Evolutionary conservation across 2,113 vertebrate genomes (phyloP).

Genomic region (Pycnonotus jocosus): DNA sequence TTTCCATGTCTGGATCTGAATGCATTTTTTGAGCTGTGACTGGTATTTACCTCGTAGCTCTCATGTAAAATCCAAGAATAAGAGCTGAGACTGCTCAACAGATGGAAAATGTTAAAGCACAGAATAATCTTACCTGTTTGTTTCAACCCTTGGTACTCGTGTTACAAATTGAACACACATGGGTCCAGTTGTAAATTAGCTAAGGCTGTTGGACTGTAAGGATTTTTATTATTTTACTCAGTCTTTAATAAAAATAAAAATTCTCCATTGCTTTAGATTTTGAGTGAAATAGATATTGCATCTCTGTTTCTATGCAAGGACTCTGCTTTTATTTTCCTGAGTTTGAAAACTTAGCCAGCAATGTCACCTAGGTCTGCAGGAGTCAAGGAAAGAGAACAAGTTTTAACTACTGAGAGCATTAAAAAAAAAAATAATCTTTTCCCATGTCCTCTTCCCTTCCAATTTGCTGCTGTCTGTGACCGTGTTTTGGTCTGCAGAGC

Average conservation of each 20-base stretch:
- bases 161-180: neutral
- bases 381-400: neutral
- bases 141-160: neutral
- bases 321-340: neutral
- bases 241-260: neutral
- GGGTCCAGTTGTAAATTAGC: neutral
- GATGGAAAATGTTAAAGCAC: neutral
- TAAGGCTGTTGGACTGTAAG: neutral
- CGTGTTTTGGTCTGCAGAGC: neutral
- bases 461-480: neutral
- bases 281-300: neutral
- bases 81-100: neutral
- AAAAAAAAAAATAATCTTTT: neutral
- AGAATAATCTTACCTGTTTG: neutral
- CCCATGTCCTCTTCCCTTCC: neutral
- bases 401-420: neutral
- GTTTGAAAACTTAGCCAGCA: neutral
- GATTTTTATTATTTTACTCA: neutral
- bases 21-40: neutral
- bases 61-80: neutral
- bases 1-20: neutral
- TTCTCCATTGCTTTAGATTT: neutral
- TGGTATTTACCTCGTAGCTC: neutral
- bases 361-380: neutral
- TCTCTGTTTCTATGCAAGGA: neutral